A percentile compares a stretch with the other conserved stretches of the same genome.
Evolutionary conservation across 2,797 vertebrate genomes (phyloP).

Genomic region (Notoglanidium macrostoma): DNA sequence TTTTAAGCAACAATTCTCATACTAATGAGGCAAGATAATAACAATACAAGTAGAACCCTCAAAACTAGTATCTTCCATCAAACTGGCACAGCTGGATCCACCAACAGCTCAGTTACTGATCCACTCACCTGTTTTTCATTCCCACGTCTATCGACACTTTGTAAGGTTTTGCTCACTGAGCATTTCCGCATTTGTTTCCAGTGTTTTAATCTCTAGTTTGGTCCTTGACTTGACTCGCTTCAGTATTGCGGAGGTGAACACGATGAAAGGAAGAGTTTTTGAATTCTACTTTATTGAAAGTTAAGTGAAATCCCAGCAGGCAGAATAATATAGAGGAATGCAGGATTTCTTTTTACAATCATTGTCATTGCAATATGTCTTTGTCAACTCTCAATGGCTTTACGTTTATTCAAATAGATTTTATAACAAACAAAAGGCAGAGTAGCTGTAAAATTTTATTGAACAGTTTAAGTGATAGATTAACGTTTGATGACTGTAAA

Average conservation of each 20-base stretch:
- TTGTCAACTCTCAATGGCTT: slow-evolving; percentile 8
- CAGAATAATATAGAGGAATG: not conserved
- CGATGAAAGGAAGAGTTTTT: not conserved
- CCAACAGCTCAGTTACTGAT: not conserved
- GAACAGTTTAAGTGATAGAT: not conserved
- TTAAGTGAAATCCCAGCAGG: slow-evolving; percentile 12
- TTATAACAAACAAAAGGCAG: not conserved
- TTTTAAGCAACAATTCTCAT: not conserved
- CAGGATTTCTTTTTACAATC: not conserved
- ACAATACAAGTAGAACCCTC: not conserved
- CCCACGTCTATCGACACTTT: not conserved
- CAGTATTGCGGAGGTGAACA: not conserved
- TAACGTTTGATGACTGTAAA: not conserved
- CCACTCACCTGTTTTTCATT: not conserved
- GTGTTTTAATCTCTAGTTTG: not conserved
- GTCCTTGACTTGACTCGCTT: not conserved
- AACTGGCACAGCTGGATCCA: not conserved
- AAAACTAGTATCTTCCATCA: not conserved
- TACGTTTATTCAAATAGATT: slow-evolving; percentile 21
- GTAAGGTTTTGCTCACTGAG: not conserved
- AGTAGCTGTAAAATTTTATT: not conserved
- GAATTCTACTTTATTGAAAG: not conserved
- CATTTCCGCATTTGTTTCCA: not conserved
- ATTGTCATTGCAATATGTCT: slow-evolving; percentile 3
- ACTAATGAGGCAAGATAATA: not conserved